Conservation (phyloP, 2,888 invertebrate species). For the Melikaiella ostensackeni region DNA sequence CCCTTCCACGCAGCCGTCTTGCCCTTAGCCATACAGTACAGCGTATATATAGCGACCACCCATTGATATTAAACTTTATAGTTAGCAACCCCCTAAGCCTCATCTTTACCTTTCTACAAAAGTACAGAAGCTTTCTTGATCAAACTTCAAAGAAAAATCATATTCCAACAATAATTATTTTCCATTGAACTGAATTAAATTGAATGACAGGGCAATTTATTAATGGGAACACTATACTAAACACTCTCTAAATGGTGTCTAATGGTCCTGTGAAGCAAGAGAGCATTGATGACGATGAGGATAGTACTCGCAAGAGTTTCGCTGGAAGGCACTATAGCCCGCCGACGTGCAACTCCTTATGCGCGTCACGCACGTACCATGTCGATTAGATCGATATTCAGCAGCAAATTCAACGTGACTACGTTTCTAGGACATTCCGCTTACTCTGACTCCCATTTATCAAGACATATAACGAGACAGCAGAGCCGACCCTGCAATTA, state of each 20-base stretch:
- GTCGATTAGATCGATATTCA: slow-evolving; percentile 38
- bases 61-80: slow-evolving; percentile 65
- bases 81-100: slow-evolving; percentile 30
- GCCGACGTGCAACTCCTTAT: slow-evolving; percentile 33
- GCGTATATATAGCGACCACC: slow-evolving; percentile 63
- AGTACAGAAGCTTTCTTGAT: neutral
- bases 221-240: neutral
- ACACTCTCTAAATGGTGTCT: neutral
- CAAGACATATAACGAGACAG: slow-evolving; percentile 42
- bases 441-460: slow-evolving; percentile 35
- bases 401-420: slow-evolving; percentile 32
- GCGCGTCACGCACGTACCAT: slow-evolving; percentile 10
- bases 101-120: neutral
- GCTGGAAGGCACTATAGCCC: neutral
- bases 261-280: neutral
- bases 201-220: neutral
- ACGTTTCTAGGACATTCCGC: slow-evolving; percentile 43
- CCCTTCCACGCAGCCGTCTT: slow-evolving; percentile 60
- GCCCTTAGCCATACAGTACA: slow-evolving; percentile 61
- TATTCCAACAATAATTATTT: neutral
- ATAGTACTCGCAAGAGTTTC: slow-evolving; percentile 5
- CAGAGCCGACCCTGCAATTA: slow-evolving; percentile 41
- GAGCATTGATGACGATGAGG: neutral
- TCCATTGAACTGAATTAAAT: neutral
- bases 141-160: neutral